Base-by-base conservation (phyloP, 2,888 invertebrate genomes). In the Spisula solida region DNA sequence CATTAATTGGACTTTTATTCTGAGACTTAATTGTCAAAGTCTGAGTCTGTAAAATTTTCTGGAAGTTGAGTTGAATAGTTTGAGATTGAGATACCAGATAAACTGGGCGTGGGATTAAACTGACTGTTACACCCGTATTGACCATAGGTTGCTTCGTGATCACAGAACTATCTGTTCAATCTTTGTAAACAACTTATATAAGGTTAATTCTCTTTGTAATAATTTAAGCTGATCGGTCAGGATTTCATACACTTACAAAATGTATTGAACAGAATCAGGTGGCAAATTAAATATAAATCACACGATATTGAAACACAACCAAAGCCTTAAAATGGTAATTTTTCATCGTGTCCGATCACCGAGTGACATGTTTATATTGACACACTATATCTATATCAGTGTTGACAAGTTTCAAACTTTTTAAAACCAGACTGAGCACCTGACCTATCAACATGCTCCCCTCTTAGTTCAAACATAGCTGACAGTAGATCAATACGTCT, bases 351-450 rank as follows among this genome's bases (percentile, higher is more conserved):
- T 31, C 70, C 29, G 12, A 31, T 29, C 31, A 29, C 29, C 70
- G 12, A 70, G 75, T 75, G 75, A 18, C 75, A 75, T 75, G 75
- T 75, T 75, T 75, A 16, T 31, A 14, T 34, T 75, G 31, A 34
- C 34, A 12, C 18, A 34, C 2, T 18, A 2, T 75, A 75, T 75
- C 75, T 34, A 31, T 31, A 75, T 29, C 12, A 29, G 31, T 31
- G 75, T 75, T 75, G 31, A 75, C 75, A 75, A 34, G 14, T 75
- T 75, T 31, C n/a, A 60, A 25, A 60, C 60, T 60, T 60, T n/a
- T 60, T 4, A 66, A 66, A 25, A 31, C 34, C 29, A 75, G 4
- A 41, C 41, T 41, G 41, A 41, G 75, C 31, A 12, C 10, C 31
- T 34, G 34, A 75, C 31, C 34, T 75, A 75, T 75, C 75, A 16